Evolutionary conservation across 2,113 vertebrate species (phyloP).

Genomic region (Brachyhypopomus gauderio): DNA sequence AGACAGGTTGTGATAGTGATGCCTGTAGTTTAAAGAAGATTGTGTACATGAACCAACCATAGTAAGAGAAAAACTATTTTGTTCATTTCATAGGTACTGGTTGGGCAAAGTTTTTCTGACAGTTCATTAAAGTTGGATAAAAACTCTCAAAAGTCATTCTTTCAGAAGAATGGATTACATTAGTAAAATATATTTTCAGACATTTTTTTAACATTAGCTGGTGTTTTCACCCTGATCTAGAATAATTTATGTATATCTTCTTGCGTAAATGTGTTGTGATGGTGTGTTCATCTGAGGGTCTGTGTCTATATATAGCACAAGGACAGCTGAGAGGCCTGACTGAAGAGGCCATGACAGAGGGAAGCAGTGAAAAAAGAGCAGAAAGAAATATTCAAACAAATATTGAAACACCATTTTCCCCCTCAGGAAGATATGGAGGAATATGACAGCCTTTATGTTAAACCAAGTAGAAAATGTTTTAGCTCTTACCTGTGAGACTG

Average conservation of each 20-base stretch:
- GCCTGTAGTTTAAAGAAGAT: background rate
- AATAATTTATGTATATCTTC: too few species aligned
- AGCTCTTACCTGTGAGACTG: conserved; percentile 34
- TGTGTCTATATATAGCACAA: conserved; percentile 55
- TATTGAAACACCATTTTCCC: background rate
- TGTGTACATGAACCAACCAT: background rate
- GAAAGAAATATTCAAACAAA: background rate
- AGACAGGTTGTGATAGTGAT: background rate
- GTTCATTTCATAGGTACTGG: background rate
- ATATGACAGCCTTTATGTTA: background rate
- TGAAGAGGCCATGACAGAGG: background rate
- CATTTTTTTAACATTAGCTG: too few species aligned
- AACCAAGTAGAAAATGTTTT: background rate
- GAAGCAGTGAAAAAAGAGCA: background rate
- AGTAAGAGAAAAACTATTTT: background rate
- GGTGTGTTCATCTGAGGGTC: conserved; percentile 3
- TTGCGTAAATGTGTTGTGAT: background rate
- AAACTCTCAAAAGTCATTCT: too few species aligned
- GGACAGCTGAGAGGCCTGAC: conserved; percentile 49
- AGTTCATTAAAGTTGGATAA: too few species aligned
- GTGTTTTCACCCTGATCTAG: too few species aligned
- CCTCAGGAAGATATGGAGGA: too few species aligned
- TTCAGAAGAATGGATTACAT: too few species aligned
- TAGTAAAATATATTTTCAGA: too few species aligned
- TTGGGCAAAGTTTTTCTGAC: too few species aligned